Evolutionary conservation across 2,888 invertebrate species (phyloP), one percentile per base, ranked within the genome.

Genomic region (Bombyx huttoni): DNA sequence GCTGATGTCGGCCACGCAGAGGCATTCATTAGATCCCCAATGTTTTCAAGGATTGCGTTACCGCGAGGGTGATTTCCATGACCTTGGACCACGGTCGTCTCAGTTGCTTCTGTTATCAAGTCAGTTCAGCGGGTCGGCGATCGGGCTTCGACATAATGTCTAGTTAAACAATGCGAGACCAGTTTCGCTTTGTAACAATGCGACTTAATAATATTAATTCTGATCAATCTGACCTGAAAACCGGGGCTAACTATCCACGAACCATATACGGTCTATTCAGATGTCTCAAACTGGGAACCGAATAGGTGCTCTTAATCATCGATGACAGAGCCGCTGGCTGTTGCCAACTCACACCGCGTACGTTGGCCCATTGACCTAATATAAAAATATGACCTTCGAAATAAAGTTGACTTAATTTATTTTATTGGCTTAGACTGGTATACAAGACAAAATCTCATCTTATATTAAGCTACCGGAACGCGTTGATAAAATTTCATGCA

Each of bases 271-370:
- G 48, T 8, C 51, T 48, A 51, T 53, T 49, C 49, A 50, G 14
- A 46, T 47, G 45, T 51, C 51, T 48, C 13, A 13, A 47, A 51
- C 50, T 54, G 52, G 57, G 55, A 56, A 57, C 49, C 58, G 46
- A 53, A 49, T 45, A 9, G 24, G 49, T 49, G 50, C 61, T 53
- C 62, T 70, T 71, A 70, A 74, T 73, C 71, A 71, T 54, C 50
- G 52, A 56, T 58, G 69, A 73, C 68, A 68, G 56, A 64, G 73
- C 73, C 67, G 52, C 53, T 57, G 67, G 75, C 69, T 55, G 49
- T 59, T 57, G 61, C 61, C 70, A 61, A 67, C 63, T 70, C 64
- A 63, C 51, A 55, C 51, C 54, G 52, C 54, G 49, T 60, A 40
- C 12, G 40, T 12, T 7, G 40, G 12, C 8, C 3, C 40, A 40